phyloP scores from a whole-genome alignment of 2,113 vertebrate species.

The Ctenodactylus gundi region DNA sequence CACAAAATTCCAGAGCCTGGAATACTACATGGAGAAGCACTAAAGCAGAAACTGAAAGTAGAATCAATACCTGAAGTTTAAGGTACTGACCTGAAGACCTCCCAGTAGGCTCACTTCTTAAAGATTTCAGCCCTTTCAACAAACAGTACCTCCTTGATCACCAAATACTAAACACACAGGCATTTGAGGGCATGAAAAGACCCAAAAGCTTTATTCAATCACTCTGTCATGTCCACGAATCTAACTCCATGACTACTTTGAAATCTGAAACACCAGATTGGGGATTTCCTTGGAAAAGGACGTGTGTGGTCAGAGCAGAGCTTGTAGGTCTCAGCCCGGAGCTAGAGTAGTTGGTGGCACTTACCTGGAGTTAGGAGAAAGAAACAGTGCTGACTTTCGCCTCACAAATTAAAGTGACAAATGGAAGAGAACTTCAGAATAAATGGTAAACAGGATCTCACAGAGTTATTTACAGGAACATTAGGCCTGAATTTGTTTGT shows the following conservation, averaged over 20 bases:
- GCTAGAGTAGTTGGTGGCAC: neutral
- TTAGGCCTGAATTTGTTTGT: neutral
- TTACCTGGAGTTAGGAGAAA: neutral
- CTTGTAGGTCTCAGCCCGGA: neutral
- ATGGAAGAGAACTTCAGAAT: neutral
- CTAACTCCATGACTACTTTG: neutral
- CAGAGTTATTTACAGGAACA: neutral
- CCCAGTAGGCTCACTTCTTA: no score
- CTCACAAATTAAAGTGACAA: constrained; percentile 10
- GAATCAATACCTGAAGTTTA: neutral
- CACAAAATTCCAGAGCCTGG: neutral
- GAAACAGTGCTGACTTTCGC: neutral
- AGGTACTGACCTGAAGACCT: no score
- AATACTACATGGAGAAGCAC: neutral
- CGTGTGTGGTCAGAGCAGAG: neutral
- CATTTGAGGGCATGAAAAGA: no score
- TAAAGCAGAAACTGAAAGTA: neutral
- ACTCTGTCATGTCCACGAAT: neutral
- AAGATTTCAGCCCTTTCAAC: no score
- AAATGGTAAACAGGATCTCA: neutral
- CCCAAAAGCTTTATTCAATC: no score
- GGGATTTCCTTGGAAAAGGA: neutral
- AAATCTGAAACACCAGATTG: neutral
- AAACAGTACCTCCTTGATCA: no score
- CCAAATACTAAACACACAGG: no score